These are phyloP conservation scores for Parelbella ahira DNA, from an alignment of 2,888 invertebrate genomes.

Conservation along the genomic window DNA sequence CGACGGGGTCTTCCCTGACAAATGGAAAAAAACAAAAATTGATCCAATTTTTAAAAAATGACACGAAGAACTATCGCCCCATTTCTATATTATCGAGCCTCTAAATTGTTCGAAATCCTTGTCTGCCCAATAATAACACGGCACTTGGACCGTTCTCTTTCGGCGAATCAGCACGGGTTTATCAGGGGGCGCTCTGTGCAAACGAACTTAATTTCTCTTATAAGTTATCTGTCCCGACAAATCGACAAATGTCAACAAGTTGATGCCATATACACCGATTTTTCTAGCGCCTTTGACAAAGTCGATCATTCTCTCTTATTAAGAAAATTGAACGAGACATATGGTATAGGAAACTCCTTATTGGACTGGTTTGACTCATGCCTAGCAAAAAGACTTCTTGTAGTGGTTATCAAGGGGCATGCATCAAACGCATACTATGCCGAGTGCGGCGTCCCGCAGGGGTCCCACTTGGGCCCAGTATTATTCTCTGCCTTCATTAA, in stretches of 20 bases:
- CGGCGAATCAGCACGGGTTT: neutral
- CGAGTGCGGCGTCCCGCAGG: conserved; percentile 13
- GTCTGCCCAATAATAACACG: conserved; percentile 1
- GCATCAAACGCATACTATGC: conserved; percentile 1
- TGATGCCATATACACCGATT: conserved; percentile 15
- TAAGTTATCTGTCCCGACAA: conserved; percentile 1
- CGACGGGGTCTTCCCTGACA: neutral
- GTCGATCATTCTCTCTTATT: conserved; percentile 2
- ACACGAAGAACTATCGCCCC: neutral
- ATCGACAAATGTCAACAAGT: conserved; percentile 8
- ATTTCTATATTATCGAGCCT: neutral
- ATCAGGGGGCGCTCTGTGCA: neutral
- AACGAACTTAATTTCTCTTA: neutral
- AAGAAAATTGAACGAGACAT: neutral
- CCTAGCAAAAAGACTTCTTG: conserved; percentile 3
- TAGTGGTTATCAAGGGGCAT: conserved; percentile 12
- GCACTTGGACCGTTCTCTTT: neutral
- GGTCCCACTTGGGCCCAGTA: conserved; percentile 15
- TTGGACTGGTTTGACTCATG: conserved; percentile 22
- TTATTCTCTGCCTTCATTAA: conserved; percentile 14
- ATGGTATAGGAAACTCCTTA: conserved; percentile 9
- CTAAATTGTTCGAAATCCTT: neutral
- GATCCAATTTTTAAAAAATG: neutral
- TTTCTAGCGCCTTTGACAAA: conserved; percentile 20
- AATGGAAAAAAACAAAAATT: neutral